Evolutionary conservation across 2,113 vertebrate species (phyloP), one percentile per base, ranked within the genome.

Genomic region (zebrafish (Danio rerio)): DNA sequence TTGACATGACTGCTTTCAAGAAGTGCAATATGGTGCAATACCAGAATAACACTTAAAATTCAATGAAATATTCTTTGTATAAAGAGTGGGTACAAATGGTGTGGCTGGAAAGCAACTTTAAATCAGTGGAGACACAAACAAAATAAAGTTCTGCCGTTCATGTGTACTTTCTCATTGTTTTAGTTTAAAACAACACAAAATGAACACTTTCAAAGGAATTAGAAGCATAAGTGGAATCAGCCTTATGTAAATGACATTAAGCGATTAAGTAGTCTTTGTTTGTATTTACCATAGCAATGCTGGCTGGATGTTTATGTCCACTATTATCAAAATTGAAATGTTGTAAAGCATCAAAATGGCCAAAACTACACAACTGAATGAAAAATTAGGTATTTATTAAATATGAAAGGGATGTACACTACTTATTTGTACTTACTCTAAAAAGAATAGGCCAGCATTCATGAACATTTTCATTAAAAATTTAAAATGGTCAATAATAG

Each of bases 41-140:
- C 65, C 65, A 69, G 65, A 68, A 47, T 68, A 47, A 66, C 13
- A 9, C 58, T 61, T 61, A 21, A 21, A 61, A 61, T 66, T 2
- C 5, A 20, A 18, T 49, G 0, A 47, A 69, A 49, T 49, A 69
- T 49, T 69, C n/a, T 47, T 49, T 69, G 6, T 12, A 47, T 10
- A 18, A 49, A 69, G 16, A 49, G 66, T 4, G 66, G 20, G 9
- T 69, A 69, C 43, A 69, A 69, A 68, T 47, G 20, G 5, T 20
- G 45, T 69, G 43, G 16, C 66, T 20, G 43, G 4, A 18, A 69
- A 3, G 0, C n/a, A 47, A 12, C 0, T 0, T 18, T 18, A 2
- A 68, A 68, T 68, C 16, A 47, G 5, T 47, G 43, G 65, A 9
- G 16, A 68, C 43, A 66, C 8, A 31, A 31, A 10, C 4, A 7